Conservation (phyloP, 2,797 vertebrate genomes). For the Ispidina picta region DNA sequence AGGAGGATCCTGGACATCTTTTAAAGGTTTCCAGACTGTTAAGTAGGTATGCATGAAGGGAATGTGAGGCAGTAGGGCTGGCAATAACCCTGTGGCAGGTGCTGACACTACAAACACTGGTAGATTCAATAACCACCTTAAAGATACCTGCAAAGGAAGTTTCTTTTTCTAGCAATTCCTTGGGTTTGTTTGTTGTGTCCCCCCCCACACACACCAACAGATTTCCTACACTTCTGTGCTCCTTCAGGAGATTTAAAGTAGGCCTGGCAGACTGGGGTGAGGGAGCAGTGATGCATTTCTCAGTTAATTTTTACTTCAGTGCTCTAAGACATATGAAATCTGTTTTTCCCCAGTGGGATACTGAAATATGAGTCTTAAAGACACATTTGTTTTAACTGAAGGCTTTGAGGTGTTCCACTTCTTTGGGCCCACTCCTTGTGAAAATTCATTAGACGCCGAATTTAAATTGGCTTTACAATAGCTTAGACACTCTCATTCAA, state of each 20-base stretch:
- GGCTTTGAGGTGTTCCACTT: neutral
- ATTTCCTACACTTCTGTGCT: neutral
- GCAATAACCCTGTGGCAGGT: neutral
- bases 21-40: neutral
- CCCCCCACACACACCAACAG: fast-evolving
- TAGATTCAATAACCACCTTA: neutral
- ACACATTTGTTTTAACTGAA: neutral
- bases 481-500: neutral
- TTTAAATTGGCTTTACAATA: neutral
- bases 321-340: neutral
- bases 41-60: neutral
- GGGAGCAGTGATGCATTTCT: neutral
- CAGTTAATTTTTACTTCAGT: neutral
- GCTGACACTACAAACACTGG: neutral
- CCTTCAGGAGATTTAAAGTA: neutral
- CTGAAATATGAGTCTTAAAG: neutral
- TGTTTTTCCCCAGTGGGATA: neutral
- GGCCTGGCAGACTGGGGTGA: neutral
- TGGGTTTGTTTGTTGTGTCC: neutral
- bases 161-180: neutral
- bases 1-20: neutral
- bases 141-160: neutral
- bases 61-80: neutral
- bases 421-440: neutral
- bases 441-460: neutral